These are phyloP conservation scores for Helicorthomorpha holstii DNA, from an alignment of 1,140 invertebrate species.

Conservation along the genomic window DNA sequence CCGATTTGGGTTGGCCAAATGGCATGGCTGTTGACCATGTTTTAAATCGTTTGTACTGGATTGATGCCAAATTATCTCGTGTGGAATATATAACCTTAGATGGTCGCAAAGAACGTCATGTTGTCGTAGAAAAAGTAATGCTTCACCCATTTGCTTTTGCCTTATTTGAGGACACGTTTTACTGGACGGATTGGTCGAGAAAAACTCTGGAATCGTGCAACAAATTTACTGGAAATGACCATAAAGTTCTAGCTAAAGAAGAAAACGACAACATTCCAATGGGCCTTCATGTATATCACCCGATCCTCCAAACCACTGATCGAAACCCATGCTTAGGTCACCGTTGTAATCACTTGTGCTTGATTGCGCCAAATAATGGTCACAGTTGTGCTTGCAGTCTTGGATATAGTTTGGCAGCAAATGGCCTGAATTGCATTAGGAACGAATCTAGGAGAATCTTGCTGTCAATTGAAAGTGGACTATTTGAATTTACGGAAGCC, in stretches of 20 bases:
- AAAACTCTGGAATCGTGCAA: conserved; percentile 19
- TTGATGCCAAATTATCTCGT: conserved; percentile 29
- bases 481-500: neutral
- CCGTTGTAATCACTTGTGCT: conserved; percentile 60
- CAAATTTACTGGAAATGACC: conserved; percentile 26
- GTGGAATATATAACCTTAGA: conserved; percentile 36
- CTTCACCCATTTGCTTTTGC: conserved; percentile 60
- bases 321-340: conserved; percentile 48
- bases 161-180: conserved; percentile 71
- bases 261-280: conserved; percentile 18
- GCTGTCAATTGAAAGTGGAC: neutral
- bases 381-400: conserved; percentile 62
- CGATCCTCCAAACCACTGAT: conserved; percentile 20
- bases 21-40: conserved; percentile 41
- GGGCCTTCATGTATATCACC: conserved; percentile 28
- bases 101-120: conserved; percentile 23
- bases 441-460: conserved; percentile 12
- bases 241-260: conserved; percentile 18
- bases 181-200: conserved; percentile 61
- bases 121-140: conserved; percentile 13
- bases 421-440: conserved; percentile 21
- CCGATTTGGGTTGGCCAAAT: conserved; percentile 50
- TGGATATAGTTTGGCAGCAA: conserved; percentile 20
- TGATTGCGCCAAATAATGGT: conserved; percentile 40
- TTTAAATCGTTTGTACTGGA: conserved; percentile 32